Percentiles rank a stretch among this genome's conserved stretches.
phyloP scores from a whole-genome alignment of 2,797 vertebrate genomes.

The Megaceryle alcyon region DNA sequence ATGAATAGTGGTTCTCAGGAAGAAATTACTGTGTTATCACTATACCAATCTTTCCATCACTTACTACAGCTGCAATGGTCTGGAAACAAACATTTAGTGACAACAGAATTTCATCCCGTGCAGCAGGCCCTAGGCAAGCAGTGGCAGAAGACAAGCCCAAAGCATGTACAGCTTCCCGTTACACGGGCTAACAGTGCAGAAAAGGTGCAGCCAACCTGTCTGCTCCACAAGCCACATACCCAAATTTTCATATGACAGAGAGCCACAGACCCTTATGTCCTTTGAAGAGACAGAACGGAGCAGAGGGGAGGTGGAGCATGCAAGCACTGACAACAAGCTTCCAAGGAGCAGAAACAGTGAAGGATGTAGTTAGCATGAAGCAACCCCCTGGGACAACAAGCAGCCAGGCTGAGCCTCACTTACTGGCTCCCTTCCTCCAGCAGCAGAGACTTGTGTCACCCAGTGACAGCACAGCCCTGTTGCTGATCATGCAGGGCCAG shows the following conservation, averaged over 20 bases:
- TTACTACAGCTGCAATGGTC: constrained; percentile 51
- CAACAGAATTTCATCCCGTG: constrained; percentile 2
- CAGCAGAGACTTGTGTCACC: not conserved
- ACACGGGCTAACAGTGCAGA: rapidly evolving
- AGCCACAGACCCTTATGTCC: not conserved
- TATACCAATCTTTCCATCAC: constrained; percentile 43
- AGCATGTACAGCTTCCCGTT: rapidly evolving
- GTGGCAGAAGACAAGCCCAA: not conserved
- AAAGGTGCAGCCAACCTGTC: not conserved
- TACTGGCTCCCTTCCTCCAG: not conserved
- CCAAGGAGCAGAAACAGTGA: not conserved
- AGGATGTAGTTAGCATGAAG: not conserved
- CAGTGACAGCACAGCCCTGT: not conserved
- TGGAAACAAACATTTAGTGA: constrained; percentile 50
- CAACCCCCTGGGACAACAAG: not conserved
- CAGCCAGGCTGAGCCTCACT: not conserved
- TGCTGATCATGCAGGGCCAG: not conserved
- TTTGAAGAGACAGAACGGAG: not conserved
- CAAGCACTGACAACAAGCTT: not conserved
- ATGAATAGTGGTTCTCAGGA: constrained; percentile 57
- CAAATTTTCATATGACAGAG: rapidly evolving
- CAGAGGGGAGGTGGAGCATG: not conserved
- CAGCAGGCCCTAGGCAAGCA: not conserved
- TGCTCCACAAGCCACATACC: not conserved
- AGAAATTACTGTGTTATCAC: constrained; percentile 67